These are phyloP conservation scores for Solenodon paradoxus DNA, from an alignment of 2,113 vertebrate genomes.

Conservation along the genomic window DNA sequence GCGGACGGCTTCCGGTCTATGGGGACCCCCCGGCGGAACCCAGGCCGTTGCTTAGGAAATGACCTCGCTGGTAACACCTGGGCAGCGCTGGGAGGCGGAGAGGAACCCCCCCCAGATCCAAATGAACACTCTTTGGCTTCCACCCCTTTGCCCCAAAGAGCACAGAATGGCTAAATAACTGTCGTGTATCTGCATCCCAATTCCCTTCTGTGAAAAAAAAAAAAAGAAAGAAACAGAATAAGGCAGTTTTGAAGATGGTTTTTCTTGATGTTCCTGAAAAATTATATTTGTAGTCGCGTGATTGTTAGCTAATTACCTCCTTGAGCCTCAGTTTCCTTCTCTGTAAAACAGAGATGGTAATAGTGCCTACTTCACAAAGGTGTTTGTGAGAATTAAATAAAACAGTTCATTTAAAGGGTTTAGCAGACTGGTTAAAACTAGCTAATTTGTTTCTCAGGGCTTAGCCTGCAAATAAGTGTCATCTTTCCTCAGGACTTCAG, in stretches of 20 bases:
- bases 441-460: not conserved
- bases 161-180: not conserved
- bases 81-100: accelerated
- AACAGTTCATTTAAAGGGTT: not conserved
- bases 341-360: not conserved
- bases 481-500: not conserved
- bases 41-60: accelerated
- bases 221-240: not conserved
- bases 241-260: not conserved
- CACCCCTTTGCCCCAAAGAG: not conserved
- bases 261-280: not conserved
- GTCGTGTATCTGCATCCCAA: not conserved
- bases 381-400: constrained; percentile 32
- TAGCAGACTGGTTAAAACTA: not conserved
- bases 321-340: not conserved
- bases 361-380: not conserved
- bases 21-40: accelerated
- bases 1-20: not conserved
- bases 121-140: not conserved
- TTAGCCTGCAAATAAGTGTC: not conserved
- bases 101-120: not conserved
- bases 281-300: not conserved
- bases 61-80: accelerated
- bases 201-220: not conserved
- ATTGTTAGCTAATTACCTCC: not conserved